phyloP scores from a whole-genome alignment of 2,888 invertebrate genomes.

The Gerris lacustris region DNA sequence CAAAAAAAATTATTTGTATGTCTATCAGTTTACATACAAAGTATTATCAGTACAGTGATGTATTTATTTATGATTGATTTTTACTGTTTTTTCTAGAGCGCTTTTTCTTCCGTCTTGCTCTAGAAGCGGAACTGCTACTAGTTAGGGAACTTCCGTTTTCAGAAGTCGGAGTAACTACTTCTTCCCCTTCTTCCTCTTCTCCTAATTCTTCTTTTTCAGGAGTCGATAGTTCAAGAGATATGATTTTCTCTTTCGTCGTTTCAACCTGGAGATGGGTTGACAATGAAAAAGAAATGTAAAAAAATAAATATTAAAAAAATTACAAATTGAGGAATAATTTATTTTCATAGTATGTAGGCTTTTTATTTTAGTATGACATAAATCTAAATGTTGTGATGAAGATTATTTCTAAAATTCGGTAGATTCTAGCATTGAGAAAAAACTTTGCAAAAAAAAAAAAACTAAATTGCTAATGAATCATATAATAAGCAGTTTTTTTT shows the following conservation, averaged over 20 bases:
- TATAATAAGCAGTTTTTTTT: no score
- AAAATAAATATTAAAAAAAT: not conserved
- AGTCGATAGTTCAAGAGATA: slow-evolving; percentile 70
- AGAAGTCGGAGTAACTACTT: not conserved
- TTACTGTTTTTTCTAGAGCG: not conserved
- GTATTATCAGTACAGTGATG: not conserved
- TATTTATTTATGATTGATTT: not conserved
- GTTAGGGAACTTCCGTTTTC: not conserved
- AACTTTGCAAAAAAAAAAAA: no score
- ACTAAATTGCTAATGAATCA: no score
- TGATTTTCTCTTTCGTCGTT: slow-evolving; percentile 81
- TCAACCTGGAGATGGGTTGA: slow-evolving; percentile 51
- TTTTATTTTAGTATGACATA: not conserved
- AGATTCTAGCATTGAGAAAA: no score
- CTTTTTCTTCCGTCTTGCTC: not conserved
- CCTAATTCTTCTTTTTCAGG: slow-evolving; percentile 44
- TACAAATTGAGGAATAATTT: not conserved
- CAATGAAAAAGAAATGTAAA: slow-evolving; percentile 1
- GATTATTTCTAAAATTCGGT: no score
- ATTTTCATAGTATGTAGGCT: not conserved
- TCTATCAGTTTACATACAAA: no score
- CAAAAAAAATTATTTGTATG: no score
- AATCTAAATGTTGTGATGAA: no score
- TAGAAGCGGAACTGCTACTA: not conserved
- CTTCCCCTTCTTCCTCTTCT: not conserved